Conservation (phyloP, 2,888 invertebrate species). For the Atethmia centrago region DNA sequence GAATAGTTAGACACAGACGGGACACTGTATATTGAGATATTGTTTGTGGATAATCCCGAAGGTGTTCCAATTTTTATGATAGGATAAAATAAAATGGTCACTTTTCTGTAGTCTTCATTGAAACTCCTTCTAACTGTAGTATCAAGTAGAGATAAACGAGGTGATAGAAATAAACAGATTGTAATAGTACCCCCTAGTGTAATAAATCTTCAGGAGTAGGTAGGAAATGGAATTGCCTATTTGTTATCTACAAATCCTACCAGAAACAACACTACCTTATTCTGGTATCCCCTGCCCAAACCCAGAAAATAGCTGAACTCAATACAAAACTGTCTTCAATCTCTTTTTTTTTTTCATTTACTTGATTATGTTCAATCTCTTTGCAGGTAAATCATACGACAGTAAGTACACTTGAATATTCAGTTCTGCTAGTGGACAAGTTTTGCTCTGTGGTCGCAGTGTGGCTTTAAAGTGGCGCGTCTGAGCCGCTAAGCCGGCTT, state of each 20-base stretch:
- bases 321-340: not conserved
- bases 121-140: not conserved
- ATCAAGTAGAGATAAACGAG: not conserved
- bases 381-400: slow-evolving; percentile 60
- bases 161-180: not conserved
- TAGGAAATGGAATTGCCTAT: slow-evolving; percentile 11
- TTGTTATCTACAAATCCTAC: not conserved
- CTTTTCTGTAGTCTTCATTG: not conserved
- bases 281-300: not conserved
- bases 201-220: not conserved
- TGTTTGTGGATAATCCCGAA: slow-evolving; percentile 15
- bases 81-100: not conserved
- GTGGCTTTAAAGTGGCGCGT: slow-evolving; percentile 63
- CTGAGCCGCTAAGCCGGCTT: slow-evolving; percentile 67
- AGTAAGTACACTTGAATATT: slow-evolving; percentile 61
- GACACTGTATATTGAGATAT: slow-evolving; percentile 30
- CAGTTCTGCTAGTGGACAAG: slow-evolving; percentile 47
- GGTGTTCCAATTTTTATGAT: slow-evolving; percentile 7
- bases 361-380: slow-evolving; percentile 55
- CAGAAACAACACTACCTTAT: not conserved
- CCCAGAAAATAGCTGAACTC: not conserved
- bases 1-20: slow-evolving; percentile 53
- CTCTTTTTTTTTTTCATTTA: slow-evolving; percentile 32
- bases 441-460: slow-evolving; percentile 53
- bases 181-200: not conserved